These are phyloP conservation scores for Diloba caeruleocephala DNA, from an alignment of 2,888 invertebrate species.

Conservation along the genomic window DNA sequence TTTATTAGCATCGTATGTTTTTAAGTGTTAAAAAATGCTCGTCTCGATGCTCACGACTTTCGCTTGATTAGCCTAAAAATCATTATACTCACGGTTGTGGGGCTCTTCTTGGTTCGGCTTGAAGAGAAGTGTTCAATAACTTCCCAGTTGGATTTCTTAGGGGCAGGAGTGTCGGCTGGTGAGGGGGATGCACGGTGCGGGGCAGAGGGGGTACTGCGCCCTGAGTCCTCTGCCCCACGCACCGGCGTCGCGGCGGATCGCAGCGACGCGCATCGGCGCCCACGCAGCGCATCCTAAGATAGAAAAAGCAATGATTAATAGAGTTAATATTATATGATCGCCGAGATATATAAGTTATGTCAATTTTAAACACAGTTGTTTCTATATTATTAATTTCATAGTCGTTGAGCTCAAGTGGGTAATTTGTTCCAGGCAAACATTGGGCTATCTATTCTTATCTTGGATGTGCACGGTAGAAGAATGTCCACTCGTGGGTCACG, in stretches of 20 bases:
- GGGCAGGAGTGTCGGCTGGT: slow-evolving; percentile 87
- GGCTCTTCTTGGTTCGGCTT: slow-evolving; percentile 89
- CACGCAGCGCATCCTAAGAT: slow-evolving; percentile 90
- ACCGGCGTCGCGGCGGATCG: slow-evolving; percentile 81
- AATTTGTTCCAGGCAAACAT: too few relatives aligned
- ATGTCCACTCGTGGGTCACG: too few relatives aligned
- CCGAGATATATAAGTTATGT: too few relatives aligned
- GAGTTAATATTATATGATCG: not conserved
- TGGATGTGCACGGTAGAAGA: too few relatives aligned
- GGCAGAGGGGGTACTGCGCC: slow-evolving; percentile 79
- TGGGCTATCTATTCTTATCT: too few relatives aligned
- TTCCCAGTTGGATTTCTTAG: slow-evolving; percentile 96
- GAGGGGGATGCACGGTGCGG: slow-evolving; percentile 84
- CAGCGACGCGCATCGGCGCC: slow-evolving; percentile 89
- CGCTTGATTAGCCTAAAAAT: too few relatives aligned
- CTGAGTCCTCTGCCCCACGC: slow-evolving; percentile 75
- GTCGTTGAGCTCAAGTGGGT: too few relatives aligned
- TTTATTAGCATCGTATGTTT: too few relatives aligned
- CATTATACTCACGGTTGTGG: slow-evolving; percentile 75
- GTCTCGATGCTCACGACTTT: too few relatives aligned
- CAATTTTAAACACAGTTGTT: too few relatives aligned
- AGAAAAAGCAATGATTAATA: slow-evolving; percentile 73
- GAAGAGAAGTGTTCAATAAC: slow-evolving; percentile 96
- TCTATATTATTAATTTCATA: too few relatives aligned
- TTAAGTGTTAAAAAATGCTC: too few relatives aligned